Conservation (phyloP, 2,888 invertebrate genomes). For the Tipula unca region DNA sequence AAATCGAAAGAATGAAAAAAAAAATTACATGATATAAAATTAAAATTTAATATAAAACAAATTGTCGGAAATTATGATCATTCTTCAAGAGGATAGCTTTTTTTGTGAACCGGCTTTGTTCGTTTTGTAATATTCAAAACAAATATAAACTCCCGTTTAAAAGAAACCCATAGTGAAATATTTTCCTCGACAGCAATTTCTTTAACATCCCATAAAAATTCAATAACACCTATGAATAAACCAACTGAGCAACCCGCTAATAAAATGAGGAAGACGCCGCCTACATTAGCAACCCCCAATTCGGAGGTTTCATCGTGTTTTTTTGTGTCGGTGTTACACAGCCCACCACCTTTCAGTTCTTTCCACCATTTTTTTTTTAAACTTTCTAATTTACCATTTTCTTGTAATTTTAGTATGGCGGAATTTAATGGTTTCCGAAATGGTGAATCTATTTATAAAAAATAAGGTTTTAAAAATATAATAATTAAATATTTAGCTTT, state of each 20-base stretch:
- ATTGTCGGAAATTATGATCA: background rate
- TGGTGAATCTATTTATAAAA: conserved; percentile 52
- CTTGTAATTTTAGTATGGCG: conserved; percentile 83
- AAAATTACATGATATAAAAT: too few species aligned
- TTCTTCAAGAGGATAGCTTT: background rate
- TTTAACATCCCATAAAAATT: conserved; percentile 78
- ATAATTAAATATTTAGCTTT: background rate
- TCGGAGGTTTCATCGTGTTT: conserved; percentile 34
- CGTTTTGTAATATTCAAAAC: background rate
- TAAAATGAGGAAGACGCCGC: conserved; percentile 84
- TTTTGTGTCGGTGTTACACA: background rate
- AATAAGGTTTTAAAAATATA: background rate
- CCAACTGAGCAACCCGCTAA: conserved; percentile 63
- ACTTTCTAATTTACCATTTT: conserved; percentile 69
- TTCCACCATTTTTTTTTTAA: conserved; percentile 93
- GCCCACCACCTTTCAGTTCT: conserved; percentile 20
- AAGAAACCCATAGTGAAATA: background rate
- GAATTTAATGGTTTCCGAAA: conserved; percentile 75
- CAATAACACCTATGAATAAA: conserved; percentile 64
- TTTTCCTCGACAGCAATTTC: conserved; percentile 65
- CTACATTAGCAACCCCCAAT: conserved; percentile 57
- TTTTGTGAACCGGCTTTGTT: background rate
- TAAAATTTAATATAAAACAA: too few species aligned
- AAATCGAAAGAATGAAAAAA: too few species aligned
- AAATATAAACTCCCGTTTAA: background rate